These are phyloP conservation scores for Oreocharis arfaki DNA, from an alignment of 2,113 vertebrate genomes.

Conservation along the genomic window DNA sequence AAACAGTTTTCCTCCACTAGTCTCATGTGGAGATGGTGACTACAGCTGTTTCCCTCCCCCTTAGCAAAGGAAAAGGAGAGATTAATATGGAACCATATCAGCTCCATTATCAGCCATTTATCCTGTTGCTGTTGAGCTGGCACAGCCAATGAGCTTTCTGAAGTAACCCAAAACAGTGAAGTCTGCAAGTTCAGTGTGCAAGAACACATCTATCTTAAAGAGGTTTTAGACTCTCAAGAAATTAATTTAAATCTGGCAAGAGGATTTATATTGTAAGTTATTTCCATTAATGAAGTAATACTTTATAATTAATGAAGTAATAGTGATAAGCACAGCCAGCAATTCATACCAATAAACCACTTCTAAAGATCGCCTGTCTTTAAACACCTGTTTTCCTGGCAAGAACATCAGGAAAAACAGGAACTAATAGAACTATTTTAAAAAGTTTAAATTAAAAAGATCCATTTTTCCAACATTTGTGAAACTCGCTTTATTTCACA, in stretches of 20 bases:
- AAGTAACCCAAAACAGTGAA: background rate
- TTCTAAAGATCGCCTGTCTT: background rate
- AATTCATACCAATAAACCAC: background rate
- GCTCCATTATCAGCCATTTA: background rate
- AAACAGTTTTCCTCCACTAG: background rate
- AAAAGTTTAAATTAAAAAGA: background rate
- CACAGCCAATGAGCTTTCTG: background rate
- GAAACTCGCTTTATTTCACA: background rate
- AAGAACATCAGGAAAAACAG: background rate
- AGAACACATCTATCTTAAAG: background rate
- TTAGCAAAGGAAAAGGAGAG: background rate
- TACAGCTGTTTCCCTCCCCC: background rate
- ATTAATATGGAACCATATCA: background rate
- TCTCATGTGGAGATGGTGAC: background rate
- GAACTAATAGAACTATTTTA: background rate
- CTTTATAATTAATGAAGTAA: background rate
- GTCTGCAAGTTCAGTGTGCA: background rate
- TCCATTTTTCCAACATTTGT: background rate
- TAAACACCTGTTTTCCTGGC: background rate
- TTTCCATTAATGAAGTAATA: background rate
- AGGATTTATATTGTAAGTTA: background rate
- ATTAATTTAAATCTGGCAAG: background rate
- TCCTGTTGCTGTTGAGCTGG: background rate
- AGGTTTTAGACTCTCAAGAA: background rate
- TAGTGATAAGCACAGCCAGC: background rate